Evolutionary conservation across 2,888 invertebrate genomes (phyloP).

Genomic region (Clepsis dumicolana): DNA sequence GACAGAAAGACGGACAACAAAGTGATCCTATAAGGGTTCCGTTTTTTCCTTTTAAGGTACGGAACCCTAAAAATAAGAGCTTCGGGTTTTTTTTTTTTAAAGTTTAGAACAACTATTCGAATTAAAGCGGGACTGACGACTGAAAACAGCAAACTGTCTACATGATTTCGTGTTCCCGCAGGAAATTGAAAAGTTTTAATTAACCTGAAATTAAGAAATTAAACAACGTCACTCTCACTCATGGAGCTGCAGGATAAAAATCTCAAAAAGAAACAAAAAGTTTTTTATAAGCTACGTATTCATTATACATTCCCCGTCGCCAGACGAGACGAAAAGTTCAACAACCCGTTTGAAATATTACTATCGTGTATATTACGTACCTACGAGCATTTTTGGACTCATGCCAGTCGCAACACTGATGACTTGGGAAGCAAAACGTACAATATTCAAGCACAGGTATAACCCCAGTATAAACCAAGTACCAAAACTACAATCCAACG

Average conservation of each 20-base stretch:
- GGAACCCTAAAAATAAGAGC: no score
- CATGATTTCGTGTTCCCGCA: no score
- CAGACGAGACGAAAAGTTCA: slow-evolving; percentile 33
- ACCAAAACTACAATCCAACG: not conserved
- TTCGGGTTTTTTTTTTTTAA: no score
- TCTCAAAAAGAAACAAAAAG: not conserved
- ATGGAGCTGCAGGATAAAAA: not conserved
- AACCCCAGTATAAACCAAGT: not conserved
- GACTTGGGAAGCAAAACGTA: slow-evolving; percentile 20
- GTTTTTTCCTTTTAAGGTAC: no score
- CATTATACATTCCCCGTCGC: not conserved
- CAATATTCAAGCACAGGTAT: slow-evolving; percentile 12
- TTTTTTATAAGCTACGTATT: not conserved
- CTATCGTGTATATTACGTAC: slow-evolving; percentile 9
- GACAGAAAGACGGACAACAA: no score
- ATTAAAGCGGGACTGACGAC: no score
- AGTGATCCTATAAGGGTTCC: no score
- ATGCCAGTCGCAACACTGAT: slow-evolving; percentile 20
- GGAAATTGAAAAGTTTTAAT: no score
- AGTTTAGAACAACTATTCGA: no score
- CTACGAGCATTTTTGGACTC: slow-evolving; percentile 25
- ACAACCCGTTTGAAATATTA: slow-evolving; percentile 17
- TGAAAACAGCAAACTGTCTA: no score
- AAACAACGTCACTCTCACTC: no score
- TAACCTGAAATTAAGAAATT: no score